These are phyloP conservation scores for Neodon shergylaensis DNA, from an alignment of 2,113 vertebrate species.

Conservation along the genomic window DNA sequence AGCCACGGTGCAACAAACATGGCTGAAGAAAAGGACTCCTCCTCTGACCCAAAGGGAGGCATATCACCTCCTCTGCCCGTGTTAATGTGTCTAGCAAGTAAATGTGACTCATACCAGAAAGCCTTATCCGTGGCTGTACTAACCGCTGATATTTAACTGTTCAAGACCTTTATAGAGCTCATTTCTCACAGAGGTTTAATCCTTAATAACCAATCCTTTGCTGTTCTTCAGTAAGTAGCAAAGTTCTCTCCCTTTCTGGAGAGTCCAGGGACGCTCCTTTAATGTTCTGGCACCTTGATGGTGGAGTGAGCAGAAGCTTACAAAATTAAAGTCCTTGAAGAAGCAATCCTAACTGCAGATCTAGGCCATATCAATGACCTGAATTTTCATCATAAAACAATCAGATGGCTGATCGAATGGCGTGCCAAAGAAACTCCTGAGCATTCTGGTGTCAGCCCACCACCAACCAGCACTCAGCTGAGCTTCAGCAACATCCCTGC, in stretches of 20 bases:
- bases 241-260: not conserved
- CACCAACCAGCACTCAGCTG: not conserved
- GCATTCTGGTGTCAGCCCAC: not conserved
- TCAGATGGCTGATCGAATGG: not conserved
- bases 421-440: not conserved
- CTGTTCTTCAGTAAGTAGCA: not conserved
- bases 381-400: not conserved
- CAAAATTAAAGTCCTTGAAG: not conserved
- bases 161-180: not conserved
- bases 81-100: not conserved
- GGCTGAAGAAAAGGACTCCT: not conserved
- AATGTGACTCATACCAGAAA: not conserved
- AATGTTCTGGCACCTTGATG: no score
- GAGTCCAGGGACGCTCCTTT: not conserved
- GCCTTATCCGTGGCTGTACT: not conserved
- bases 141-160: not conserved
- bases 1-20: not conserved
- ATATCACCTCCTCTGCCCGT: not conserved
- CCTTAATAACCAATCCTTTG: not conserved
- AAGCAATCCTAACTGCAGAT: not conserved
- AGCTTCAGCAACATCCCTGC: not conserved
- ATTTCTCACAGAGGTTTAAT: not conserved
- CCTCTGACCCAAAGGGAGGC: not conserved
- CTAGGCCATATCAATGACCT: not conserved
- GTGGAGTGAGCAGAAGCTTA: not conserved